Evolutionary conservation across 1,140 invertebrate genomes (phyloP), one percentile per base, ranked within the genome.

Genomic region (Bombus soroeensis): DNA sequence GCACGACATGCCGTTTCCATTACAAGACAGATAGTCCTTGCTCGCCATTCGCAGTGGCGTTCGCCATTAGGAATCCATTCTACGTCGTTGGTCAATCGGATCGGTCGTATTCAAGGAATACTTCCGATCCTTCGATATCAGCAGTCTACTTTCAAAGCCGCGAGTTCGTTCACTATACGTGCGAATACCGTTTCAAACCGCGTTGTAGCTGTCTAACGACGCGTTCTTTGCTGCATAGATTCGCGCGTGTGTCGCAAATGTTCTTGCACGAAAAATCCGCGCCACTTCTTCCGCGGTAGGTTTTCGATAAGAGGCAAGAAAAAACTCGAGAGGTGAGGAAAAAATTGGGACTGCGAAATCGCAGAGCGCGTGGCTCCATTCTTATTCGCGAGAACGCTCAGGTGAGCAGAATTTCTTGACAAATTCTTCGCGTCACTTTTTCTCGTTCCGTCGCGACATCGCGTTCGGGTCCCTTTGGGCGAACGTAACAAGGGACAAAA

Each of bases 11-110:
- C 88, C 81, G 88, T 92, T 93, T 93, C 92, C 92, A 94, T 93
- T 93, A 92, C 90, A 93, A 94, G 93, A 94, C 92, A 89, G 91
- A 94, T 94, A 91, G 92, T 92, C 92, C 91, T 86, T 73, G 47
- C 47, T 53, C 47, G 47, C 68, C 83, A 75, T 37, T 83, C 88
- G 59, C 62, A 53, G 78, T 74, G 80, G 76, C 68, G 64, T 37
- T 88, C 83, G 86, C 92, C 92, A 93, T 93, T 92, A 93, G 89
- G 87, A 92, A 93, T 94, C 92, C 90, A 93, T 94, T 94, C 92
- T 92, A 85, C 88, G n/a, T 57, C 37, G 74, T 74, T 66, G 75
- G 68, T 80, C 77, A 84, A 81, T 89, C 88, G 77, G 64, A 79
- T 83, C 81, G 57, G 15, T 57, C 86, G 66, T 41, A 39, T 39